Conservation (phyloP, 2,888 invertebrate genomes). For the Andrena fulva region DNA sequence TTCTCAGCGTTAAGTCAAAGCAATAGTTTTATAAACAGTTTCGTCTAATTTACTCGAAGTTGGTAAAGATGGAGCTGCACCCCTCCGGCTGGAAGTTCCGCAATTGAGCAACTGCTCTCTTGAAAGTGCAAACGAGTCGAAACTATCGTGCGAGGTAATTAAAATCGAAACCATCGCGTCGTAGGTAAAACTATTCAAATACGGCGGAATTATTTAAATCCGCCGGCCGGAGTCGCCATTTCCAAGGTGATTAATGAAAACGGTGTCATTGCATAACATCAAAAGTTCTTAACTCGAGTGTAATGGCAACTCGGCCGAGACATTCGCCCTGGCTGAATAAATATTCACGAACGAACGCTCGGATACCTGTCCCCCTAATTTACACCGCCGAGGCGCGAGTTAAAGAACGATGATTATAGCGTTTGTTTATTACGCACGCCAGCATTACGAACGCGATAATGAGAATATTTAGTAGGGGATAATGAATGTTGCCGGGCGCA, state of each 20-base stretch:
- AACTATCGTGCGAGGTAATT: not conserved
- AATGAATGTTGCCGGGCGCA: not conserved
- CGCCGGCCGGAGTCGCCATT: not conserved
- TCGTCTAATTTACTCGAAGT: no score
- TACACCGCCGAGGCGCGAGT: not conserved
- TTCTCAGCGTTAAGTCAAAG: no score
- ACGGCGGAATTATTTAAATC: not conserved
- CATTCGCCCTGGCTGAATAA: not conserved
- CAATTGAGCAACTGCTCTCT: no score
- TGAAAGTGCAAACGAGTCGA: not conserved
- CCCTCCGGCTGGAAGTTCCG: no score
- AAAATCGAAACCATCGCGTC: not conserved
- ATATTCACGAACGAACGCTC: not conserved
- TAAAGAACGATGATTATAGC: conserved; percentile 15
- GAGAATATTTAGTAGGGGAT: not conserved
- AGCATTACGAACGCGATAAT: conserved; percentile 13
- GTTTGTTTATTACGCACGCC: not conserved
- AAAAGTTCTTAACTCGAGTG: conserved; percentile 9
- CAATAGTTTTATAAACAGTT: no score
- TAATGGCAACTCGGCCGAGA: not conserved
- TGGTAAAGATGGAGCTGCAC: no score
- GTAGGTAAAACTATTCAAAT: conserved; percentile 2
- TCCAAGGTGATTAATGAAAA: conserved; percentile 24
- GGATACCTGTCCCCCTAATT: not conserved
- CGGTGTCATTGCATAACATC: conserved; percentile 22